Percentiles rank a stretch among this genome's conserved stretches.
These are phyloP conservation scores for Phrynosoma blainvillii DNA, from an alignment of 2,113 vertebrate species.

Conservation along the genomic window DNA sequence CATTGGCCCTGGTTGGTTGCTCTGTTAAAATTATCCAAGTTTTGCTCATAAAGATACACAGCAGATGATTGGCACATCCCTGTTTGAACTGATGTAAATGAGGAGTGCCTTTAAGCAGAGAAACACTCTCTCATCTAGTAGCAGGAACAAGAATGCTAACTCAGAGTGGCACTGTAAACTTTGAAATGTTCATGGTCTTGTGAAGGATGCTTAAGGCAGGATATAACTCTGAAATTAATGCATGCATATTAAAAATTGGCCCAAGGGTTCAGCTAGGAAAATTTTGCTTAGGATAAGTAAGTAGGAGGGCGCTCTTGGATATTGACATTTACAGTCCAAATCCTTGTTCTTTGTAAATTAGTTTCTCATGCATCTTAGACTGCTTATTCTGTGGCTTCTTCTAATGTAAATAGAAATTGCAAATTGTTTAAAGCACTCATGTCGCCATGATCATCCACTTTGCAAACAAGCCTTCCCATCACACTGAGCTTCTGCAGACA, in stretches of 20 bases:
- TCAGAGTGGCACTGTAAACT: conserved; percentile 6
- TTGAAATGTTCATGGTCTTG: conserved; percentile 6
- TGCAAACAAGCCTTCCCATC: neutral
- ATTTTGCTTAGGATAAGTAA: neutral
- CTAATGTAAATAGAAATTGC: neutral
- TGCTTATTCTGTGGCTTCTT: neutral
- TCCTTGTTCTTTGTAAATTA: neutral
- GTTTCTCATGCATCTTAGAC: neutral
- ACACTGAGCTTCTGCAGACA: neutral
- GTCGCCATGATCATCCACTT: neutral
- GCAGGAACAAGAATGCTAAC: neutral
- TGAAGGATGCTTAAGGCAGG: conserved; percentile 11
- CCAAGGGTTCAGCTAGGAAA: neutral
- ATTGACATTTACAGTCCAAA: conserved; percentile 4
- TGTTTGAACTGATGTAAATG: neutral
- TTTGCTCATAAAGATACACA: neutral
- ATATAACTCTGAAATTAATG: conserved; percentile 18
- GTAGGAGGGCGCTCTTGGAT: neutral
- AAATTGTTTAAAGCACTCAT: neutral
- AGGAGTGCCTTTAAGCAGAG: neutral
- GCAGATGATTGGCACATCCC: neutral
- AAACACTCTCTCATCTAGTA: neutral
- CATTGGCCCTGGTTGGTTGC: neutral
- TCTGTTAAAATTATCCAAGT: neutral
- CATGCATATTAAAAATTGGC: conserved; percentile 13